Percentiles rank a stretch among this genome's conserved stretches.
These are phyloP conservation scores for Heteromurus nitidus DNA, from an alignment of 2,888 invertebrate species.

Conservation along the genomic window DNA sequence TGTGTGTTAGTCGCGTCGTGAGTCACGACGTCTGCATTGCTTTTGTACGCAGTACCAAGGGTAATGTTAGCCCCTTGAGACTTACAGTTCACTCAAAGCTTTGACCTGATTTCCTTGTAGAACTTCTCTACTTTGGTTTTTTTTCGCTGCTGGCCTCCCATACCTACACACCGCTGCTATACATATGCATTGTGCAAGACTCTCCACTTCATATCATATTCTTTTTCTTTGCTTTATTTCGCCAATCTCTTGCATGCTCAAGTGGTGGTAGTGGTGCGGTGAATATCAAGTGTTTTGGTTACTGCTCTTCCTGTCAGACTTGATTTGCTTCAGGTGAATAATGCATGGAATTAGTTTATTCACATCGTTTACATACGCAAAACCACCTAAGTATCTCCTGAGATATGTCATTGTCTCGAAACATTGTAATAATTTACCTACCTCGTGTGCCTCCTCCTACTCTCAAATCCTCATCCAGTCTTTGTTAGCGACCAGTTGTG, in stretches of 20 bases:
- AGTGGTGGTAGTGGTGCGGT: constrained; percentile 44
- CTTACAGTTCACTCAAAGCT: constrained; percentile 41
- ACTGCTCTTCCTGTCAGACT: constrained; percentile 31
- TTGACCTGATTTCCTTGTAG: constrained; percentile 61
- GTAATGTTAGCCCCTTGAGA: constrained; percentile 48
- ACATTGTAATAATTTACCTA: constrained; percentile 58
- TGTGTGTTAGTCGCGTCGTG: neutral
- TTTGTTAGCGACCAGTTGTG: no score
- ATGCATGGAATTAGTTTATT: constrained; percentile 61
- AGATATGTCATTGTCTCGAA: constrained; percentile 59
- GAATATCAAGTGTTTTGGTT: constrained; percentile 43
- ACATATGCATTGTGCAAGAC: constrained; percentile 33
- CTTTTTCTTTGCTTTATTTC: neutral
- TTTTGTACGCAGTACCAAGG: constrained; percentile 9
- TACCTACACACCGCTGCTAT: constrained; percentile 13
- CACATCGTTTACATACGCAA: constrained; percentile 57
- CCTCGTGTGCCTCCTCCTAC: no score
- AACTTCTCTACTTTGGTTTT: constrained; percentile 15
- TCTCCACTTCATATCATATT: constrained; percentile 6
- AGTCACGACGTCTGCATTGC: neutral
- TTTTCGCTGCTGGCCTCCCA: neutral
- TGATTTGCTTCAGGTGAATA: constrained; percentile 60
- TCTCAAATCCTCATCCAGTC: no score
- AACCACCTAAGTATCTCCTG: constrained; percentile 50
- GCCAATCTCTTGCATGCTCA: constrained; percentile 40